A percentile compares a stretch with the other conserved stretches of the same genome.
These are phyloP conservation scores for Thinocorus orbignyianus DNA, from an alignment of 2,113 vertebrate species.

Conservation along the genomic window DNA sequence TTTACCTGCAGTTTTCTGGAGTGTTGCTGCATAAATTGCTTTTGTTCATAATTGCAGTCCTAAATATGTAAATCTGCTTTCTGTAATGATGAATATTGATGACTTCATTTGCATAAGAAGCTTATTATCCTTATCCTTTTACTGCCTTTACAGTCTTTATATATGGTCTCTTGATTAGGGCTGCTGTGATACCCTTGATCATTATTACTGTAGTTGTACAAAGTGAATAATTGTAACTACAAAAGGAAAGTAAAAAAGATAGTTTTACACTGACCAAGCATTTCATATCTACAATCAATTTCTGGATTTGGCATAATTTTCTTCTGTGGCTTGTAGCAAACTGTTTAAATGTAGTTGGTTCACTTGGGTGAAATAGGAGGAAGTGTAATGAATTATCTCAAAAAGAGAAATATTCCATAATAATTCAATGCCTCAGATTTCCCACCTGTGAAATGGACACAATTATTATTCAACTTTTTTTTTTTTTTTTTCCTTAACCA, in stretches of 20 bases:
- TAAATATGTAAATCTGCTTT: neutral
- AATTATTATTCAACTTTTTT: neutral
- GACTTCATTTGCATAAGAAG: neutral
- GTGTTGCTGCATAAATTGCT: neutral
- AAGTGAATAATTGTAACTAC: neutral
- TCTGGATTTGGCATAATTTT: neutral
- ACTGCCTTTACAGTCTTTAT: neutral
- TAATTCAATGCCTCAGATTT: neutral
- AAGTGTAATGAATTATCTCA: neutral
- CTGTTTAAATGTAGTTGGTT: neutral
- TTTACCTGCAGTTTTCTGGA: neutral
- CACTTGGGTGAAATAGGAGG: neutral
- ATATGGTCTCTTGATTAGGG: accelerated
- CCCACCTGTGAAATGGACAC: neutral
- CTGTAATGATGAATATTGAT: neutral
- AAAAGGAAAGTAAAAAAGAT: neutral
- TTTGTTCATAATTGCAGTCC: neutral
- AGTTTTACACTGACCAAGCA: neutral
- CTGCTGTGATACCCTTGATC: neutral
- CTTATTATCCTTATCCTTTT: neutral
- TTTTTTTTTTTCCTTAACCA: neutral
- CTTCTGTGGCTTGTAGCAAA: neutral
- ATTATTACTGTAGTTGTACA: neutral
- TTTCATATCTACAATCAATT: neutral
- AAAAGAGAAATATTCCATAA: neutral